A percentile compares a stretch with the other conserved stretches of the same genome.
phyloP scores from a whole-genome alignment of 2,888 invertebrate genomes.

The Aplocera efformata region DNA sequence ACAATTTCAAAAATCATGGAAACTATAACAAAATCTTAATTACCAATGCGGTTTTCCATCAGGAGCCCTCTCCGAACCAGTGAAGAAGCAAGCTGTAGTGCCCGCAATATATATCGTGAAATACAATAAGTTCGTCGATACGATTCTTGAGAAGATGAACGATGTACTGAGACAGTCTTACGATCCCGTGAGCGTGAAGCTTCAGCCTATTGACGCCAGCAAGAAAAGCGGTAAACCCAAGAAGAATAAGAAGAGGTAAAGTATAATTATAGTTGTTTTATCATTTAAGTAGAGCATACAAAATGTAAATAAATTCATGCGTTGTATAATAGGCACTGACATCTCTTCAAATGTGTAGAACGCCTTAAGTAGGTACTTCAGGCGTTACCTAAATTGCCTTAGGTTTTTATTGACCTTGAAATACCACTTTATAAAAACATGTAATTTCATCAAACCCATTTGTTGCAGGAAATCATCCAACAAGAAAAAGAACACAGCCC shows the following conservation, averaged over 20 bases:
- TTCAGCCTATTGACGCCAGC: slow-evolving; percentile 78
- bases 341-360: too few relatives aligned
- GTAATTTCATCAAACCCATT: too few relatives aligned
- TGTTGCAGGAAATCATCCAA: slow-evolving; percentile 55
- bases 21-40: too few relatives aligned
- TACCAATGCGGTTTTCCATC: slow-evolving; percentile 31
- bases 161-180: slow-evolving; percentile 88
- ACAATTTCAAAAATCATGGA: too few relatives aligned
- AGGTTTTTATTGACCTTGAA: too few relatives aligned
- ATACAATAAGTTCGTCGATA: slow-evolving; percentile 93
- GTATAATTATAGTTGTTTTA: slow-evolving; percentile 2
- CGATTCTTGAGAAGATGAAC: slow-evolving; percentile 90
- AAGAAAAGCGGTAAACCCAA: slow-evolving; percentile 78
- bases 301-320: too few relatives aligned
- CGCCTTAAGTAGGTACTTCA: too few relatives aligned
- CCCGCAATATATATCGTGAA: slow-evolving; percentile 88
- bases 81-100: slow-evolving; percentile 63
- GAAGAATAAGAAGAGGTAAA: slow-evolving; percentile 70
- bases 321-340: too few relatives aligned
- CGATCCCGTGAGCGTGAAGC: slow-evolving; percentile 90
- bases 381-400: too few relatives aligned
- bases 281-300: too few relatives aligned
- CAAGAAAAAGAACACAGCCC: slow-evolving; percentile 65
- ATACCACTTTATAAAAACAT: too few relatives aligned
- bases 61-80: slow-evolving; percentile 72